Evolutionary conservation across 2,888 invertebrate genomes (phyloP), one percentile per base, ranked within the genome.

Genomic region (Protodeltote pygarga): DNA sequence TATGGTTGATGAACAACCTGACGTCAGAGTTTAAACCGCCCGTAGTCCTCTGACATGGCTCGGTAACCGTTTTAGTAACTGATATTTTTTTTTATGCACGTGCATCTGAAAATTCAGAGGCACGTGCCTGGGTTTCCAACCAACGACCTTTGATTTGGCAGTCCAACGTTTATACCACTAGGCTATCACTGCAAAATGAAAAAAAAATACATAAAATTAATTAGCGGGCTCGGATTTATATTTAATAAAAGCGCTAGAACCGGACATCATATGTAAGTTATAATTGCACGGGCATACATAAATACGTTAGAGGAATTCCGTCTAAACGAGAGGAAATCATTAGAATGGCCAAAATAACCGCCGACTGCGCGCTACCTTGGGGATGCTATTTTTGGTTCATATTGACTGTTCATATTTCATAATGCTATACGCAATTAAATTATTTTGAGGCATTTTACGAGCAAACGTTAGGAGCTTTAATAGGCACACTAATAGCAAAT

Each of bases 301-400:
- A 57, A 62, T 71, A 46, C 32, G 52, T 57, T 60, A 63, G 35
- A 54, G n/a, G 32, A 42, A 54, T 45, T 57, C 40, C 41, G 51
- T 57, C 48, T 32, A 46, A 54, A 39, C 24, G 51, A 42, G 39
- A 53, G 59, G 60, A 60, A 63, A 54, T 52, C 28, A 69, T 71
- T 71, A 60, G 48, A 59, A 61, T 57, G 48, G 47, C 46, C 50
- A 60, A 75, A 75, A 72, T 64, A 71, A 49, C 46, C 13, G 9
- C 51, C 52, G 25, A 32, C 49, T 42, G 49, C 35, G 37, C 31
- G 38, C 46, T 54, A 40, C 46, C 55, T 50, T 60, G 39, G 54
- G 38, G 33, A 52, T 39, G 54, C 70, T 74, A 75, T 75, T 73
- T 63, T 53, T 59, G 66, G 63, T 48, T 29, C 49, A 54, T 62